phyloP scores from a whole-genome alignment of 2,113 vertebrate genomes.

The Anolis carolinensis region DNA sequence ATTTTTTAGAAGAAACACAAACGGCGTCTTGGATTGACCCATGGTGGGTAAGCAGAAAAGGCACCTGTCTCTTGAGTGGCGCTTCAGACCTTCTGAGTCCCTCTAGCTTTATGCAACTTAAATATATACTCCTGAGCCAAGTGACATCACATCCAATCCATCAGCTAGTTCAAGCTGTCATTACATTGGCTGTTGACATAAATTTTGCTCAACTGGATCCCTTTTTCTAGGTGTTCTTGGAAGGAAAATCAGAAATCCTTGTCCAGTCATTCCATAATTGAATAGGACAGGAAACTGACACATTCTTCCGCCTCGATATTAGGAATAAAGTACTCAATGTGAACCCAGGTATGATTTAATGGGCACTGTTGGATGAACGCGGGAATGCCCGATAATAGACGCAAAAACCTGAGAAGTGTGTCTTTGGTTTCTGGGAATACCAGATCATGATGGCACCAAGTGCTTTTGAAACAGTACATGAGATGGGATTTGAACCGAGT shows the following conservation, averaged over 20 bases:
- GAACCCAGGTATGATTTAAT: not conserved
- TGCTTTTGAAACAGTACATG: not conserved
- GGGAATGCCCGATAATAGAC: not conserved
- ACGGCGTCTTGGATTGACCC: not conserved
- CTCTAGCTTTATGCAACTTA: not conserved
- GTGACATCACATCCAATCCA: not conserved
- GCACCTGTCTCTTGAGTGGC: not conserved
- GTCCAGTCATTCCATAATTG: conserved; percentile 7
- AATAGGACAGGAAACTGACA: conserved; percentile 29
- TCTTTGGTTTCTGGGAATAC: not conserved
- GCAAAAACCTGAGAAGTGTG: not conserved
- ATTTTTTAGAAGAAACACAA: too few relatives aligned
- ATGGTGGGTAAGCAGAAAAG: not conserved
- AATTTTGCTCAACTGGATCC: conserved; percentile 12
- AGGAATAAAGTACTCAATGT: not conserved
- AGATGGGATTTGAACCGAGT: not conserved
- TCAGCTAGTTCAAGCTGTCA: conserved; percentile 11
- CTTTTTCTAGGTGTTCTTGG: not conserved
- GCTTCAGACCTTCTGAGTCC: not conserved
- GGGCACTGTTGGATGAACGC: not conserved
- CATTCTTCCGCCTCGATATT: not conserved
- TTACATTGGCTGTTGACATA: conserved; percentile 13
- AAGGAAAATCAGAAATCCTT: not conserved
- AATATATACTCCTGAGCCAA: conserved; percentile 3
- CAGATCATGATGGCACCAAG: not conserved